Conservation (phyloP, 2,888 invertebrate species). For the Drosophila hawaiiensis region DNA sequence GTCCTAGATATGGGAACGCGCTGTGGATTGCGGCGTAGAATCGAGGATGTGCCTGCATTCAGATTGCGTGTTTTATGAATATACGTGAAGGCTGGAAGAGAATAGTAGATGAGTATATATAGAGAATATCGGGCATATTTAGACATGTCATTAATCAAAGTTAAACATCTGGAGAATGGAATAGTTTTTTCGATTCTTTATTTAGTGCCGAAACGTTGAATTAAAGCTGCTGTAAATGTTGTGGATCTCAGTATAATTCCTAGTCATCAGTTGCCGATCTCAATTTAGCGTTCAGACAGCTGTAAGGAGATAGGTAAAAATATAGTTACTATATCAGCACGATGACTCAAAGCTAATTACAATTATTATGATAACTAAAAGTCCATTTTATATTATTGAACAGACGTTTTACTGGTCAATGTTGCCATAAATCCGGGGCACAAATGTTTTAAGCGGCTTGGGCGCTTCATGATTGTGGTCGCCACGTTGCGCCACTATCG, state of each 20-base stretch:
- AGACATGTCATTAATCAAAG: background rate
- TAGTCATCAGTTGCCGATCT: too few relatives aligned
- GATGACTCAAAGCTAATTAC: background rate
- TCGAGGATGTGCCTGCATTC: background rate
- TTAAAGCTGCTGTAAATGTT: background rate
- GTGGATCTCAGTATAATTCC: background rate
- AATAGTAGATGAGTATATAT: background rate
- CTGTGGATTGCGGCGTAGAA: slow-evolving; percentile 28
- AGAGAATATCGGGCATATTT: background rate
- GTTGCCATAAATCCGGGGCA: slow-evolving; percentile 40
- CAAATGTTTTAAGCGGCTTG: slow-evolving; percentile 61
- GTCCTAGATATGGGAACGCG: slow-evolving; percentile 26
- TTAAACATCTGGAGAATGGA: slow-evolving; percentile 12
- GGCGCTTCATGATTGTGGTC: slow-evolving; percentile 81
- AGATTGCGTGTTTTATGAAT: slow-evolving; percentile 8
- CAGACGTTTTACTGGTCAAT: background rate
- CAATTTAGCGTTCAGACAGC: background rate
- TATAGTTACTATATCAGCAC: background rate
- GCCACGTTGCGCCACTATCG: slow-evolving; percentile 63
- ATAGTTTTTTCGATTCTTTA: slow-evolving; percentile 16
- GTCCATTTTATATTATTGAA: background rate
- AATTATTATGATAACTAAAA: background rate
- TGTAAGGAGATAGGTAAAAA: background rate
- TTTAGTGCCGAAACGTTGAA: slow-evolving; percentile 17
- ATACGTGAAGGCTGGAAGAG: slow-evolving; percentile 28